A percentile compares a stretch with the other conserved stretches of the same genome.
These are phyloP conservation scores for Donacobius atricapilla DNA, from an alignment of 2,113 vertebrate species.

Conservation along the genomic window DNA sequence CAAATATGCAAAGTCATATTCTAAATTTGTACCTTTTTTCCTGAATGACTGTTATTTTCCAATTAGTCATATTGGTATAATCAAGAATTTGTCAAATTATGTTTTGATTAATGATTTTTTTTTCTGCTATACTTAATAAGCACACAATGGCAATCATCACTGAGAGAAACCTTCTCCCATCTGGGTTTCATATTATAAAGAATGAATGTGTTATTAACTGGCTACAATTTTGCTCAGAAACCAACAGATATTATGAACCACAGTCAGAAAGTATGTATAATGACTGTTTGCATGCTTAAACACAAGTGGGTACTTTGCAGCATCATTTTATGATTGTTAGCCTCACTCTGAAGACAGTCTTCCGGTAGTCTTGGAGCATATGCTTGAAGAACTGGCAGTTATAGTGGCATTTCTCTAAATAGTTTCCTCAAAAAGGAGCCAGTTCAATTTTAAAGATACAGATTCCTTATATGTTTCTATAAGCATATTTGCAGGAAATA, in stretches of 20 bases:
- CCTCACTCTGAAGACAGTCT: background rate
- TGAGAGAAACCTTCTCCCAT: background rate
- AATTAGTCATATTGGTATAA: constrained; percentile 40
- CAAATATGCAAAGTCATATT: constrained; percentile 40
- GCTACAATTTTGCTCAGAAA: constrained; percentile 17
- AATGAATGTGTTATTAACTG: constrained; percentile 17
- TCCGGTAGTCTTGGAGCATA: background rate
- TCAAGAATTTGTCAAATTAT: constrained; percentile 47
- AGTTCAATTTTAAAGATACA: background rate
- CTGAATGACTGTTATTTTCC: constrained; percentile 50
- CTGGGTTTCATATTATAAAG: background rate
- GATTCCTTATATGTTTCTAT: background rate
- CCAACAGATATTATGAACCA: background rate
- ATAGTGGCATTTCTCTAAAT: constrained; percentile 1
- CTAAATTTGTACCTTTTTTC: constrained; percentile 43
- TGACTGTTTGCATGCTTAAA: constrained; percentile 36
- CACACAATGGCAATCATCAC: background rate
- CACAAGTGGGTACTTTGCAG: constrained; percentile 30
- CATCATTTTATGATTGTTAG: constrained; percentile 23
- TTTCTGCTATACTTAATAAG: constrained; percentile 19
- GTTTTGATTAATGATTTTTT: constrained; percentile 40
- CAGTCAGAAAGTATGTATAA: constrained; percentile 34
- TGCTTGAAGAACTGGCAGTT: background rate
- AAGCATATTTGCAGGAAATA: background rate
- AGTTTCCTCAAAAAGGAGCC: background rate